A percentile compares a stretch with the other conserved stretches of the same genome.
Conservation (phyloP, 2,888 invertebrate species). For the Erynnis tages region DNA sequence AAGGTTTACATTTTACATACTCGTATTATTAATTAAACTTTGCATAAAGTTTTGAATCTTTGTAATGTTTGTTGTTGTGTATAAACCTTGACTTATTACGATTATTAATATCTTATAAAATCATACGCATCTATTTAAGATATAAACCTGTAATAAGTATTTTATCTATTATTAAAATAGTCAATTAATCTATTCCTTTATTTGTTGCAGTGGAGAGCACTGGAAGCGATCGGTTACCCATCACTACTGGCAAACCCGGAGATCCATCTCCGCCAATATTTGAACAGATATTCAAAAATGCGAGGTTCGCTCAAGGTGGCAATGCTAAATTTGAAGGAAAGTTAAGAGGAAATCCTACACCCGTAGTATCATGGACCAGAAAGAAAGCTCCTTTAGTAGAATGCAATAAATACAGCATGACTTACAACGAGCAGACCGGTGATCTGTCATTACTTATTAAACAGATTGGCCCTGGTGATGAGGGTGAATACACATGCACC, state of each 20-base stretch:
- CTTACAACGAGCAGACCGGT: constrained; percentile 95
- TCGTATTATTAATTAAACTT: too few species aligned
- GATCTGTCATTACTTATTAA: constrained; percentile 95
- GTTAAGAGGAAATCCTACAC: constrained; percentile 94
- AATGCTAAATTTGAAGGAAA: constrained; percentile 96
- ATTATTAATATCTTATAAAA: too few species aligned
- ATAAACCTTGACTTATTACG: too few species aligned
- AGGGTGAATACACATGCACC: constrained; percentile 97
- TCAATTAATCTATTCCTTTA: constrained; percentile 38
- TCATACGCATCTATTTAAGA: too few species aligned
- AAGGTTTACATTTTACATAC: too few species aligned
- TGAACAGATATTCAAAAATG: constrained; percentile 97
- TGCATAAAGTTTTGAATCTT: too few species aligned
- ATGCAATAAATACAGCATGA: constrained; percentile 93
- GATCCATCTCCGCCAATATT: constrained; percentile 96
- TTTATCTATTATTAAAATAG: too few species aligned
- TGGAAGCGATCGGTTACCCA: constrained; percentile 74
- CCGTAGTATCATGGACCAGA: constrained; percentile 94
- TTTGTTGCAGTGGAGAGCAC: constrained; percentile 85
- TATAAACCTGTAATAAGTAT: too few species aligned
- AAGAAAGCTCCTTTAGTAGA: constrained; percentile 91
- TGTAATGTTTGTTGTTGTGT: too few species aligned
- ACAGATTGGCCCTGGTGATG: constrained; percentile 96
- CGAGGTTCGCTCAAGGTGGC: constrained; percentile 96
- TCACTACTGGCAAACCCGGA: constrained; percentile 80